These are phyloP conservation scores for Cinara cedri DNA, from an alignment of 2,888 invertebrate genomes.

Conservation along the genomic window DNA sequence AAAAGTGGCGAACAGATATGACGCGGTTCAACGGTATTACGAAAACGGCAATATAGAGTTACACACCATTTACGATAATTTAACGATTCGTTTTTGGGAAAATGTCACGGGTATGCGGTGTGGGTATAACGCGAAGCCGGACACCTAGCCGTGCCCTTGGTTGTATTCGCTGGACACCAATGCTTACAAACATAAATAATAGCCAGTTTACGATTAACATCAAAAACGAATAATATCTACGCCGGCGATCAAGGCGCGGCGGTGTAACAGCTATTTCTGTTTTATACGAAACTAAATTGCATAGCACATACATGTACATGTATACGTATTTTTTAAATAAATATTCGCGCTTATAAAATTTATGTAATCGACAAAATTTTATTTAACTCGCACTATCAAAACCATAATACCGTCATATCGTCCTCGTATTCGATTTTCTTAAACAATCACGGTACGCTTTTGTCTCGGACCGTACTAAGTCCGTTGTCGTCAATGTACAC, in stretches of 20 bases:
- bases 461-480: too few species aligned
- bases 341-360: neutral
- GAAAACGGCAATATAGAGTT: slow-evolving; percentile 17
- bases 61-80: neutral
- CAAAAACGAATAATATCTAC: neutral
- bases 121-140: neutral
- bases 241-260: slow-evolving; percentile 15
- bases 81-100: neutral
- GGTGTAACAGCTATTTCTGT: neutral
- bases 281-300: slow-evolving; percentile 16
- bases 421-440: neutral
- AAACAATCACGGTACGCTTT: neutral
- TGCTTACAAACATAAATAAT: neutral
- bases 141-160: slow-evolving; percentile 11
- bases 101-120: slow-evolving; percentile 17
- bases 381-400: neutral
- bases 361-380: slow-evolving; percentile 18
- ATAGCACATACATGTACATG: too few species aligned
- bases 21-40: slow-evolving; percentile 13
- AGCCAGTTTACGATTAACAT: neutral
- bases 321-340: neutral
- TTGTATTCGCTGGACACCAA: neutral
- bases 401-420: neutral
- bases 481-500: too few species aligned
- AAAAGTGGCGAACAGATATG: slow-evolving; percentile 22